phyloP scores from a whole-genome alignment of 2,113 vertebrate genomes.

The Psephotus haematonotus region DNA sequence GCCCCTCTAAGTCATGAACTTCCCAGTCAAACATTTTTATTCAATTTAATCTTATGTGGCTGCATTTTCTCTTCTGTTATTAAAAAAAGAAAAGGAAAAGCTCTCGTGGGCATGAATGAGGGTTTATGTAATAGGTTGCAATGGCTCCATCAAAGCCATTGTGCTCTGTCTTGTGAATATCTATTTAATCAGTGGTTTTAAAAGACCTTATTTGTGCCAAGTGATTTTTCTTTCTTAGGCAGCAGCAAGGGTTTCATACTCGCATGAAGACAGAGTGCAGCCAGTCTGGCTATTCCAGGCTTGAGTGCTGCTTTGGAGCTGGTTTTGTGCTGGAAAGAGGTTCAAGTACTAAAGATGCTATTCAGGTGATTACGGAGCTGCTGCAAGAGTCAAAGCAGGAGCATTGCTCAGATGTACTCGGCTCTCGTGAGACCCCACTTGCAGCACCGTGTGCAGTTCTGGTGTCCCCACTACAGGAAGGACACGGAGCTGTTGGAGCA shows the following conservation, averaged over 20 bases:
- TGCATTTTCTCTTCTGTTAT: not conserved
- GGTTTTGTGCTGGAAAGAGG: not conserved
- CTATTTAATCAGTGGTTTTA: constrained; percentile 44
- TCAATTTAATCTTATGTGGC: not conserved
- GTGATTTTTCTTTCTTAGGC: constrained; percentile 18
- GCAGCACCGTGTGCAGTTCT: no score
- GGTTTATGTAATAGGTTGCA: constrained; percentile 1
- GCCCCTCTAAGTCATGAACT: not conserved
- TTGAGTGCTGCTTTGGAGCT: not conserved
- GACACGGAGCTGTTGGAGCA: no score
- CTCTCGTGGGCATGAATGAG: constrained; percentile 30
- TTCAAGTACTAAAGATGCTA: not conserved
- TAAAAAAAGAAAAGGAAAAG: not conserved
- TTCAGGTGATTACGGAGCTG: not conserved
- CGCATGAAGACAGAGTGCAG: not conserved
- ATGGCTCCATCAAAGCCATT: constrained; percentile 20
- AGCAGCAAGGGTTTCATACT: not conserved
- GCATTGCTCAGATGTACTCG: not conserved
- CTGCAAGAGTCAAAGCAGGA: not conserved
- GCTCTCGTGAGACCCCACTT: no score
- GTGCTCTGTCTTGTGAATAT: constrained; percentile 13
- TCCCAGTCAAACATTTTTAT: not conserved
- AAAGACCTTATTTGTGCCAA: constrained; percentile 17
- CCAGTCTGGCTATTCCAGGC: not conserved
- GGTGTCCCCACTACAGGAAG: no score